A percentile compares a stretch with the other conserved stretches of the same genome.
phyloP scores from a whole-genome alignment of 35 echinoderm and acorn worm genomes.

The Diadema setosum region DNA sequence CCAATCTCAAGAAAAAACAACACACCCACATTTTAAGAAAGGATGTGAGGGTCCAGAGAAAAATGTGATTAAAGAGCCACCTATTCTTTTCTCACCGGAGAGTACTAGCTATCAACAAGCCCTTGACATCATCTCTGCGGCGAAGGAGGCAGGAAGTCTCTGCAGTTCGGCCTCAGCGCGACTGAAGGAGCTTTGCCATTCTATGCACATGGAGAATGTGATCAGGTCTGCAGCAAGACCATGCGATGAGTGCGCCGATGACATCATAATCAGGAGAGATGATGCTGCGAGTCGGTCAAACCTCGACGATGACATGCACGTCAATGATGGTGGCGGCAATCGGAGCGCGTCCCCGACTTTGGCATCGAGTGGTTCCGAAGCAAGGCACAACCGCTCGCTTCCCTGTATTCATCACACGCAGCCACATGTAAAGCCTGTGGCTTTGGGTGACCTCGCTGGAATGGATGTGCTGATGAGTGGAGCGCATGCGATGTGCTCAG shows the following conservation, averaged over 20 bases:
- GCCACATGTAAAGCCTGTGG: background rate
- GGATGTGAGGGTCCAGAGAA: background rate
- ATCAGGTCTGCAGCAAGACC: slow-evolving; percentile 48
- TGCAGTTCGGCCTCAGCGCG: slow-evolving; percentile 15
- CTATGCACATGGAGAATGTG: slow-evolving; percentile 46
- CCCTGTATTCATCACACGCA: background rate
- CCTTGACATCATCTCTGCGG: background rate
- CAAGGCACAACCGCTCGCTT: background rate
- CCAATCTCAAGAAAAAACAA: background rate
- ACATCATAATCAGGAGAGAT: slow-evolving; percentile 51
- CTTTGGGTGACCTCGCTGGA: background rate
- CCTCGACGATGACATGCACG: background rate
- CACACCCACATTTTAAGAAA: background rate
- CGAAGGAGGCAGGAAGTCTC: background rate
- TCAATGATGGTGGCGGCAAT: background rate
- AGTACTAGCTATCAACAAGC: background rate
- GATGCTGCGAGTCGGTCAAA: background rate
- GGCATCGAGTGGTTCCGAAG: background rate
- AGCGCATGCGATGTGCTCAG: background rate
- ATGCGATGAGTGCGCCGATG: slow-evolving; percentile 29
- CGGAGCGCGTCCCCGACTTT: background rate
- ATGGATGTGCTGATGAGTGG: background rate
- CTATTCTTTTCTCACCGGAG: slow-evolving; percentile 35
- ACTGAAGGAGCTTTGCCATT: slow-evolving; percentile 16
- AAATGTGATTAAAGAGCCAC: background rate